A percentile compares a stretch with the other conserved stretches of the same genome.
These are phyloP conservation scores for Euspilapteryx auroguttella DNA, from an alignment of 2,888 invertebrate species.

Conservation along the genomic window DNA sequence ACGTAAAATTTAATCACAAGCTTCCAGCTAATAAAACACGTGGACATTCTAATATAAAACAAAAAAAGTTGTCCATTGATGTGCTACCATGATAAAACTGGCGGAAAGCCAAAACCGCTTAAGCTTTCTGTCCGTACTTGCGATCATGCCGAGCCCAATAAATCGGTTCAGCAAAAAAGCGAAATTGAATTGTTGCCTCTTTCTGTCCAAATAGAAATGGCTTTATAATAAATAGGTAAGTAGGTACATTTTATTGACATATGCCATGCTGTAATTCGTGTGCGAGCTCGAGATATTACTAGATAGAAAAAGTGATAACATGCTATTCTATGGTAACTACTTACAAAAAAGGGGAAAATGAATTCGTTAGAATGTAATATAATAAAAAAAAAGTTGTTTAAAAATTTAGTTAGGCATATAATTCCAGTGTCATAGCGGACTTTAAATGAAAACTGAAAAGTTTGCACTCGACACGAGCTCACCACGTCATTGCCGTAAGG, in stretches of 20 bases:
- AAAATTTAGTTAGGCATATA: too few species aligned
- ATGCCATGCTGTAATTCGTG: slow-evolving; percentile 1
- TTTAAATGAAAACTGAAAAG: too few species aligned
- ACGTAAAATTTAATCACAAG: too few species aligned
- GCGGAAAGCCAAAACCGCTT: slow-evolving; percentile 43
- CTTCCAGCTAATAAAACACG: too few species aligned
- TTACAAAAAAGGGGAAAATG: not conserved
- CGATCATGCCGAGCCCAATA: slow-evolving; percentile 22
- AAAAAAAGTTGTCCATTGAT: slow-evolving; percentile 24
- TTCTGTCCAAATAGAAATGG: slow-evolving; percentile 33
- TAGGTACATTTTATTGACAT: slow-evolving; percentile 27
- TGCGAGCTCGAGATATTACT: not conserved
- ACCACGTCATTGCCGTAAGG: too few species aligned
- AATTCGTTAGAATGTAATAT: too few species aligned
- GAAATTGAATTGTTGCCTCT: slow-evolving; percentile 58
- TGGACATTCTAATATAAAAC: slow-evolving; percentile 33
- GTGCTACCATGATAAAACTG: slow-evolving; percentile 22
- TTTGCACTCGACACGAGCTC: too few species aligned
- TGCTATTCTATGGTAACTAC: not conserved
- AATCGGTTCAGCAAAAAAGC: slow-evolving; percentile 45
- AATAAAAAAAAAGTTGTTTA: too few species aligned
- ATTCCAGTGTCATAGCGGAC: too few species aligned
- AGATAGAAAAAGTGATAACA: slow-evolving; percentile 3
- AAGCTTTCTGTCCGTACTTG: slow-evolving; percentile 34
- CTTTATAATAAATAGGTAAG: slow-evolving; percentile 19